Conservation (phyloP, 1,140 invertebrate genomes). For the Drosophila santomea region DNA sequence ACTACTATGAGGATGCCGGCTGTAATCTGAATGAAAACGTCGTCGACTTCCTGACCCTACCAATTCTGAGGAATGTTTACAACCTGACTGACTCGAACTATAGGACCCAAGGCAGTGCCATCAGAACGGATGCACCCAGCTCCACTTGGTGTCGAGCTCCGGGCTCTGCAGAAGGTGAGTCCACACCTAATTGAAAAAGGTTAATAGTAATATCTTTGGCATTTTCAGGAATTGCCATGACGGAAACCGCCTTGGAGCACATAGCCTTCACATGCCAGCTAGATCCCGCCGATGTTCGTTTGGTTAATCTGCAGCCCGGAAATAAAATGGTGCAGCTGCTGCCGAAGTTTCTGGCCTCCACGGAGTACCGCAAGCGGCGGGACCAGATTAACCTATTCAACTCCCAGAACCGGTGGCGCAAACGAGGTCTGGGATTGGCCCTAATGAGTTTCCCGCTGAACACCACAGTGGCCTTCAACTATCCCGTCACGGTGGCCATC, state of each 20-base stretch:
- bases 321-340: conserved; percentile 79
- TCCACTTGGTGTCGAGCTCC: conserved; percentile 88
- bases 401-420: conserved; percentile 88
- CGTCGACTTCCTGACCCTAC: conserved; percentile 72
- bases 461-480: conserved; percentile 85
- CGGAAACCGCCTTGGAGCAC: conserved; percentile 93
- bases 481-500: conserved; percentile 87
- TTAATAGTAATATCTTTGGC: conserved; percentile 12
- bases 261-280: conserved; percentile 88
- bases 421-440: conserved; percentile 87
- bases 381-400: conserved; percentile 87
- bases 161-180: conserved; percentile 87
- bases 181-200: rapidly evolving
- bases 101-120: conserved; percentile 85
- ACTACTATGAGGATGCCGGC: conserved; percentile 88
- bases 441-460: conserved; percentile 87
- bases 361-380: conserved; percentile 86
- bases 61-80: conserved; percentile 87
- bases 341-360: conserved; percentile 55
- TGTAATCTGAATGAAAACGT: conserved; percentile 87
- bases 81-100: conserved; percentile 85
- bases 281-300: conserved; percentile 89
- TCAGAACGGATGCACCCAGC: conserved; percentile 87
- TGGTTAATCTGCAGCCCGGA: conserved; percentile 87
- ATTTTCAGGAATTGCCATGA: conserved; percentile 87